Evolutionary conservation across 2,113 vertebrate species (phyloP), one percentile per base, ranked within the genome.

Genomic region (Macquaria australasica): DNA sequence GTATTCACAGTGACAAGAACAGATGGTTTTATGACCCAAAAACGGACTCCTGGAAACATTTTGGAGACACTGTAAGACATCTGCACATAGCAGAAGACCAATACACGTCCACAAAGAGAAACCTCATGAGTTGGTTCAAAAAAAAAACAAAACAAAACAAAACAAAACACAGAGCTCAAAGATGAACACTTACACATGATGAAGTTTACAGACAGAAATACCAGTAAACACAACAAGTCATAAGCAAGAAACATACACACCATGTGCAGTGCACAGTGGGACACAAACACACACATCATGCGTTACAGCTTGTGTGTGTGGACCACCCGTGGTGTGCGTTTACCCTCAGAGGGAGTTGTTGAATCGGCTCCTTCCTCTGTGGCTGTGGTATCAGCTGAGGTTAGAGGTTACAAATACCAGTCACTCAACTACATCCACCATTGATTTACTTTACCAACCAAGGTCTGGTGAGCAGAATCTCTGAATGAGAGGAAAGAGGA

Each of bases 371-470:
- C 6, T n/a, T 85, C 77, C 34, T 84, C 79, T 0, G 76, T 58
- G 48, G 69, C 48, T 18, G 58, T 20, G 67, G 66, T 75, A 41
- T 84, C 83, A 53, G 78, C 74, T 87, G 75, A 87, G 77, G 85
- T 93, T 92, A 79, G 63, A 71, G 50, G 66, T 83, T 71, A 86
- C 62, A 68, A 58, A 68, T 2, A 73, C 20, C 18, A 58, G 20
- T 55, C 34, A 63, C 39, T 68, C 10, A 0, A 55, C 21, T 28
- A 37, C 68, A 68, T 50, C 48, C 69, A 77, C 51, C 68, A 76
- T 0, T 48, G 67, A 48, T 41, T 39, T 34, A 25, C 51, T 51
- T 45, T 4, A 67, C 15, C 50, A 64, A 31, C 18, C 34, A 16
- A 71, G 21, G 34, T 56, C 55, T 67, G 45, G 8, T 56, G 45